These are phyloP conservation scores for Troglohyphantes excavatus DNA, from an alignment of 2,888 invertebrate genomes.

Conservation along the genomic window DNA sequence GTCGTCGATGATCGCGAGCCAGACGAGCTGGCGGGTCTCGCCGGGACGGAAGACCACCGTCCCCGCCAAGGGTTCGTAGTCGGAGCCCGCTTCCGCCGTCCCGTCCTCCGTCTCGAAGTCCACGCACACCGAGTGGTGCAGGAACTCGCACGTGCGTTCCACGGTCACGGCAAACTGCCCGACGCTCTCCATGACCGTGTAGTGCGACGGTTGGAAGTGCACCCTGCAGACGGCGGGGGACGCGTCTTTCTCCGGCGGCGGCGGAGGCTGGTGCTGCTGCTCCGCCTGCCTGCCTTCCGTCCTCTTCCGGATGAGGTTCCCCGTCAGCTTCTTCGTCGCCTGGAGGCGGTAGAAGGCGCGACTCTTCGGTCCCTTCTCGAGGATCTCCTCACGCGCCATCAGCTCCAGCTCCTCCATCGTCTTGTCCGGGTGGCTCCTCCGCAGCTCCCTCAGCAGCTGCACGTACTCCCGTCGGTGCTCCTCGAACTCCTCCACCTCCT, in stretches of 20 bases:
- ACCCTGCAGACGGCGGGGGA: slow-evolving; percentile 86
- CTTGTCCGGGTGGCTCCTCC: slow-evolving; percentile 94
- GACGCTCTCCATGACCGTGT: slow-evolving; percentile 99
- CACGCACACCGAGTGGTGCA: slow-evolving; percentile 90
- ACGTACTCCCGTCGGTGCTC: slow-evolving; percentile 97
- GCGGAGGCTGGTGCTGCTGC: slow-evolving; percentile 84
- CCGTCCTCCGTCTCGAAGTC: slow-evolving; percentile 98
- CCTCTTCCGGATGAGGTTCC: slow-evolving; percentile 88
- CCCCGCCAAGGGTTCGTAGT: slow-evolving; percentile 94
- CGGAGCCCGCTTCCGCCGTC: slow-evolving; percentile 97
- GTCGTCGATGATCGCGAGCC: slow-evolving; percentile 97
- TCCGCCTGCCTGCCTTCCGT: slow-evolving; percentile 82
- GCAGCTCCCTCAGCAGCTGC: slow-evolving; percentile 92
- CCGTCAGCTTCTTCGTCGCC: slow-evolving; percentile 96
- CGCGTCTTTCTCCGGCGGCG: slow-evolving; percentile 85
- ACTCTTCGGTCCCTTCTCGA: slow-evolving; percentile 96
- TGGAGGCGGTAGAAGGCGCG: slow-evolving; percentile 92
- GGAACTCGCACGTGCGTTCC: slow-evolving; percentile 88
- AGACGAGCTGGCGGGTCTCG: slow-evolving; percentile 92
- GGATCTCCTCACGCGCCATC: slow-evolving; percentile 95
- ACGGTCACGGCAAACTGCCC: slow-evolving; percentile 94
- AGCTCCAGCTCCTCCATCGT: slow-evolving; percentile 94
- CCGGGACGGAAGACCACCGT: slow-evolving; percentile 93
- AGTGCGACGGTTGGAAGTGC: slow-evolving; percentile 97
- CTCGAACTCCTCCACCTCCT: slow-evolving; percentile 89